phyloP scores from a whole-genome alignment of 2,113 vertebrate genomes.

The Rhea pennata region DNA sequence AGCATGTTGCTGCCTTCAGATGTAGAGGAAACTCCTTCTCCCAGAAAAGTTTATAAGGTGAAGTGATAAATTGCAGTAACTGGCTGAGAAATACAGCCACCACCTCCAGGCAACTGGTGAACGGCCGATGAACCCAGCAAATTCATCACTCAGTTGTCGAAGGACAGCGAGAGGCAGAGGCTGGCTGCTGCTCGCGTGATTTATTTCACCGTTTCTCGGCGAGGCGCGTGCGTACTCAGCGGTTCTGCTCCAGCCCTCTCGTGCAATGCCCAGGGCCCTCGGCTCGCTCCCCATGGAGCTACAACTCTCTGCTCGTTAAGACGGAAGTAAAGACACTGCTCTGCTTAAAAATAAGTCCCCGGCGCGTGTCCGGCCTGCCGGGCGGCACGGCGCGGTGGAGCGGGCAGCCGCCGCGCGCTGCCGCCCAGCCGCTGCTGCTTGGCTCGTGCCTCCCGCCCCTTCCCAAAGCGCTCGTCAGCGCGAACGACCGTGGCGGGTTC shows the following conservation, averaged over 20 bases:
- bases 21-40: neutral
- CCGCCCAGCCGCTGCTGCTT: accelerated
- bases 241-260: neutral
- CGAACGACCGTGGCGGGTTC: neutral
- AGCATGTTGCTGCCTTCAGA: neutral
- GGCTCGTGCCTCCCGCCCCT: neutral
- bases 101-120: constrained; percentile 78
- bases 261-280: no score
- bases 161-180: constrained; percentile 76
- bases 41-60: neutral
- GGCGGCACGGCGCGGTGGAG: no score
- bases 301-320: neutral
- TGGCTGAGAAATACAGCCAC: constrained; percentile 81
- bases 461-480: accelerated
- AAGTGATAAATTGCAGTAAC: constrained; percentile 79
- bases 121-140: constrained; percentile 56
- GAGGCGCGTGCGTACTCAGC: constrained; percentile 61
- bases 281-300: neutral
- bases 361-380: no score
- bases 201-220: constrained; percentile 78
- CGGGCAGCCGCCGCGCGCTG: neutral
- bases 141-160: constrained; percentile 83
- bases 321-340: neutral
- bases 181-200: constrained; percentile 68
- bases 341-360: neutral